Evolutionary conservation across 2,888 invertebrate genomes (phyloP).

Genomic region (Leptura quadrifasciata): DNA sequence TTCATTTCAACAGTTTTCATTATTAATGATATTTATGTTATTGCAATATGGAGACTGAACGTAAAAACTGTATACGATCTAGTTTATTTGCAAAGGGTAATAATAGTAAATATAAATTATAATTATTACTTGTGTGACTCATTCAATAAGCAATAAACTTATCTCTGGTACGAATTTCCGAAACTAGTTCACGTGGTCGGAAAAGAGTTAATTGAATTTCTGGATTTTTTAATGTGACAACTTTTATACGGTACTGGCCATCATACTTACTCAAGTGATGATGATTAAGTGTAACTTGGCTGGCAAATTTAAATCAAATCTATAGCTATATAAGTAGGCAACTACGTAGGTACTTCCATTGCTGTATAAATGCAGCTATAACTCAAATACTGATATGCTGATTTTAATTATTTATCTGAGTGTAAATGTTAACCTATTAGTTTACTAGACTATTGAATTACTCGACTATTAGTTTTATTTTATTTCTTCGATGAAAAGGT

Average conservation of each 20-base stretch:
- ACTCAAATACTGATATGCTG: too few species aligned
- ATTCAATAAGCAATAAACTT: background rate
- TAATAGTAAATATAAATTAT: background rate
- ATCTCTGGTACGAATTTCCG: background rate
- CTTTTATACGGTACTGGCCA: too few species aligned
- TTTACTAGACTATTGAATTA: slow-evolving; percentile 12
- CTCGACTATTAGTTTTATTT: slow-evolving; percentile 8
- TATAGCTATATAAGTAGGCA: too few species aligned
- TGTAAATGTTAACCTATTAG: background rate
- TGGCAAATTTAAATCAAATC: too few species aligned
- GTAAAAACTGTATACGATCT: background rate
- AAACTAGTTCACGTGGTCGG: background rate
- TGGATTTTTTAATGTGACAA: too few species aligned
- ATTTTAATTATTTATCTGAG: too few species aligned
- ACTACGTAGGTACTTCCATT: too few species aligned
- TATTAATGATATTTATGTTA: background rate
- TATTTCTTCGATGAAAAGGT: slow-evolving; percentile 7
- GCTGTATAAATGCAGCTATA: too few species aligned
- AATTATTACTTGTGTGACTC: background rate
- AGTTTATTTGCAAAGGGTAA: background rate
- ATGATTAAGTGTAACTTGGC: too few species aligned
- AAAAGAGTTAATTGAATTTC: background rate
- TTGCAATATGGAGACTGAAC: background rate
- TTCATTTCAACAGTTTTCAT: too few species aligned
- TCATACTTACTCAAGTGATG: too few species aligned